These are phyloP conservation scores for Ornithorhynchus anatinus DNA, from an alignment of 2,113 vertebrate species.

Conservation along the genomic window DNA sequence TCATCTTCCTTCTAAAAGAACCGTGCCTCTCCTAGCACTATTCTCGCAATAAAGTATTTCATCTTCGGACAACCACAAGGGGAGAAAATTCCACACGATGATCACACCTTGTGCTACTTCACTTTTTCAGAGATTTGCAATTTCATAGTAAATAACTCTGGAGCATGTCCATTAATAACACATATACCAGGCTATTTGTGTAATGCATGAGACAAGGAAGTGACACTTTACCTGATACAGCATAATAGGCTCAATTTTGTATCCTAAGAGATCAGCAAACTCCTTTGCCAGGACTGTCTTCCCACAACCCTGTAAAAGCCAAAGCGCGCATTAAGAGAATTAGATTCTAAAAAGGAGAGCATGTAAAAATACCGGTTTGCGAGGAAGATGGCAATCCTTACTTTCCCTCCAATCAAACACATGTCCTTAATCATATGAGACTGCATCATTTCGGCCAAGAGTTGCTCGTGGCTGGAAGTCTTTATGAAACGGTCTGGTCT, in stretches of 20 bases:
- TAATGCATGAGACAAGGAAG: neutral
- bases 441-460: constrained; percentile 93
- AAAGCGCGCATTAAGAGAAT: constrained; percentile 8
- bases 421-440: constrained; percentile 96
- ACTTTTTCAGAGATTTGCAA: neutral
- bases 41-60: neutral
- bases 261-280: constrained; percentile 90
- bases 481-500: constrained; percentile 77
- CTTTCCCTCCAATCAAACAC: constrained; percentile 95
- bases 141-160: neutral
- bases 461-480: constrained; percentile 83
- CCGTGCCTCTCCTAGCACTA: neutral
- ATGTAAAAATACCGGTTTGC: neutral
- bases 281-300: constrained; percentile 90
- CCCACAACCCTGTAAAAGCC: constrained; percentile 85
- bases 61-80: neutral
- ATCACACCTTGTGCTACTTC: neutral
- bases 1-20: neutral
- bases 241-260: constrained; percentile 90
- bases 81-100: constrained; percentile 6
- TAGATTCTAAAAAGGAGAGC: neutral
- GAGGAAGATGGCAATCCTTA: constrained; percentile 59
- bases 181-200: neutral
- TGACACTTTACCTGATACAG: constrained; percentile 87
- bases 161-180: neutral